Evolutionary conservation across 2,888 invertebrate species (phyloP).

Genomic region (Metopia argyrocephala): DNA sequence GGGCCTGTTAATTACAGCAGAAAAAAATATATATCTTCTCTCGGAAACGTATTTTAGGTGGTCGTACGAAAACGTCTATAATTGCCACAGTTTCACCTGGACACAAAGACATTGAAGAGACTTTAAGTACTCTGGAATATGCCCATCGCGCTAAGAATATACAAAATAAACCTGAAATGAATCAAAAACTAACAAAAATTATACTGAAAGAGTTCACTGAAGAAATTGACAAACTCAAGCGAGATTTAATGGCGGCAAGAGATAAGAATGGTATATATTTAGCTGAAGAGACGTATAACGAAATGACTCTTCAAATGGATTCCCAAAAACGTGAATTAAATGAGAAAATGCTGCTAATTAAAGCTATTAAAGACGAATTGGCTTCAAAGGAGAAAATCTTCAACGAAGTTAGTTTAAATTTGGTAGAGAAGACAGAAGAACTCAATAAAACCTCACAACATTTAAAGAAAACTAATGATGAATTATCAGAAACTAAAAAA

Average conservation of each 20-base stretch:
- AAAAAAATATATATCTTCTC: too few species aligned
- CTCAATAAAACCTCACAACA: conserved; percentile 80
- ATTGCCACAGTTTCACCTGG: conserved; percentile 98
- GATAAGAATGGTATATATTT: conserved; percentile 93
- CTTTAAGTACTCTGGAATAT: conserved; percentile 96
- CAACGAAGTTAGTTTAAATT: conserved; percentile 78
- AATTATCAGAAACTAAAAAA: conserved; percentile 76
- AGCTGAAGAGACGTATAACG: conserved; percentile 89
- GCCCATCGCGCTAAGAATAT: conserved; percentile 97
- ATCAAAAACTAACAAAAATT: conserved; percentile 91
- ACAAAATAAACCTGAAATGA: conserved; percentile 92
- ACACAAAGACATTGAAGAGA: conserved; percentile 92
- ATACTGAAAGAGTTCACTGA: conserved; percentile 91
- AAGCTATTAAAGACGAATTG: conserved; percentile 84
- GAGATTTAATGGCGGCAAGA: conserved; percentile 91
- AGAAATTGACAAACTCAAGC: conserved; percentile 92
- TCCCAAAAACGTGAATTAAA: conserved; percentile 84
- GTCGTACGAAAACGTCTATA: conserved; percentile 97
- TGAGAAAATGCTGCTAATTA: conserved; percentile 83
- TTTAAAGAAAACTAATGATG: conserved; percentile 79
- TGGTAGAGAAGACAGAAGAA: conserved; percentile 79
- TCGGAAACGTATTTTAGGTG: too few species aligned
- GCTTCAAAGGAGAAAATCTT: conserved; percentile 82
- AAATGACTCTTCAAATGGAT: conserved; percentile 83
- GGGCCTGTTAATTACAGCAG: too few species aligned